Evolutionary conservation across 30 jellyfish, hydroid and myxozoan genomes (phyloP), one percentile per base, ranked within the genome.

Genomic region (Cassiopea xamachana): DNA sequence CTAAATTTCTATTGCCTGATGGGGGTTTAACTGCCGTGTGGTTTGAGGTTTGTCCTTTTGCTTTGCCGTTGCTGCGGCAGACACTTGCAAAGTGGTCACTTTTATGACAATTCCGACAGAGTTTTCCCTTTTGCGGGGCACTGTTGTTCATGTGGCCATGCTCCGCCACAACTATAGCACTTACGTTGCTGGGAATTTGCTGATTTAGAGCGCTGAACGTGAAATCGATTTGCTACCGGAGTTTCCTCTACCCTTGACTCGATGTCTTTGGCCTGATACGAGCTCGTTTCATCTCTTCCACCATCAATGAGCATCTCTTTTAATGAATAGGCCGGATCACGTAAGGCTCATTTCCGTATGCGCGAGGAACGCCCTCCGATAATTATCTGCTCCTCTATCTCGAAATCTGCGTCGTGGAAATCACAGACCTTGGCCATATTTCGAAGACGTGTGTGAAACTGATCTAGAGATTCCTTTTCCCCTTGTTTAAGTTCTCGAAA

Each of bases 281-380:
- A 12, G 64, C 91, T 83, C 64, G 39, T 84, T 83, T 83, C 91
- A 64, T 83, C 91, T 12, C 91, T 45, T 55, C 39, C 0, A 69
- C 84, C 91, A 27, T 83, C 91, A n/a, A 83, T 18, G 74, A 83
- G 84, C 91, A 83, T 83, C n/a, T 84, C 91, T 58, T 79, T 79
- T 18, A 79, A 79, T 6, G 47, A 16, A 39, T 8, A 81, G 67
- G 44, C 47, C 18, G 90, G 90, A 68, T 81, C 90, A 18, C 90
- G 86, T 68, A 81, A 64, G 8, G 90, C 90, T 19, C 90, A 0
- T 81, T 60, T 62, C 7, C 90, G 39, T 27, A 27, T 27, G 39
- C 39, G 39, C 39, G 39, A 27, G 39, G 39, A 27, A 27, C 39
- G 39, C 39, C 39, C 39, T 27, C 39, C 39, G 39, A 27, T 27